Base-by-base conservation (phyloP, 2,888 invertebrate species). In the Creontiades dilutus region DNA sequence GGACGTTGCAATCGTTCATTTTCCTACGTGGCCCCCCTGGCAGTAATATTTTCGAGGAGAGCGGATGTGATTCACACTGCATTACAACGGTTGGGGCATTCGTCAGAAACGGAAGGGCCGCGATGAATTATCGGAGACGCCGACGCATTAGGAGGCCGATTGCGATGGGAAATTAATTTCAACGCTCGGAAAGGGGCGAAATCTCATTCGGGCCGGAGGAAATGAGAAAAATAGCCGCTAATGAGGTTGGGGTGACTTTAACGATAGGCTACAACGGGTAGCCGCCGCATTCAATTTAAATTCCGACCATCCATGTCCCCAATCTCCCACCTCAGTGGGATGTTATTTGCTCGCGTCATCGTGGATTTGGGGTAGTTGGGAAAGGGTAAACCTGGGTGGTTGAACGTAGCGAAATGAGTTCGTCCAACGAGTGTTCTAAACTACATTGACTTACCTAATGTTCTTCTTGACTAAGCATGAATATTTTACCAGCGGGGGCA, bases 201-300 rank as follows among this genome's bases (percentile, higher is more conserved):
- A 85, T 85, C 85, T 27, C 55, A 57, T 85, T 57, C 85, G 55
- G 27, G 16, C 14, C 2, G 61, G 55, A 57, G 85, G 85, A 85
- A 85, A 85, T 85, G 85, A 85, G 85, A 85, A 85, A 85, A 85
- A 85, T 85, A 85, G 61, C 85, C 61, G 85, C 61, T 85, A 85
- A 85, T 85, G 85, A 85, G 85, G 82, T 52, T 55, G 55, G 85
- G 55, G 85, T 57, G 85, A 85, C 85, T 85, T 85, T 52, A 85
- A 85, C 85, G 85, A 78, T 78, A 78, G 78, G 78, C 78, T 46
- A 78, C 37, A 78, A 68, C 78, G 78, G 78, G 78, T 46, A 46
- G 11, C 27, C 16, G 19, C 19, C 68, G 68, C 68, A 23, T 68
- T 68, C 37, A 78, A 78, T 78, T 78, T 47, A 78, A 78, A 78